These are phyloP conservation scores for Embiotoca jacksoni DNA, from an alignment of 2,113 vertebrate species.

Conservation along the genomic window DNA sequence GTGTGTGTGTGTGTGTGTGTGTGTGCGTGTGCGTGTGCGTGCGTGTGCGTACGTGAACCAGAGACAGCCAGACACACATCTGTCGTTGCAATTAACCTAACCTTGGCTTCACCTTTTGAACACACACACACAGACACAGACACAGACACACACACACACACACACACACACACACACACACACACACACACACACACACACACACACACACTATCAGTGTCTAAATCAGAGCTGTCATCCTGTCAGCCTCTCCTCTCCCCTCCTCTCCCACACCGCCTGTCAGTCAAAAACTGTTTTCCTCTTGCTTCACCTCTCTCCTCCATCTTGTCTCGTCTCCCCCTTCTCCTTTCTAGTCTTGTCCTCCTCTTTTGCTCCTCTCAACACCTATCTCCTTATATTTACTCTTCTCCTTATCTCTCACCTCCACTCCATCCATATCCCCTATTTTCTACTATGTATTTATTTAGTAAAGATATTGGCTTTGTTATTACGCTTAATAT, in stretches of 20 bases:
- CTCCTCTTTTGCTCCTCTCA: slow-evolving; percentile 9
- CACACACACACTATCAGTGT: slow-evolving; percentile 66
- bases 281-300: slow-evolving; percentile 77
- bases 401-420: neutral
- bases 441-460: neutral
- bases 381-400: slow-evolving; percentile 12
- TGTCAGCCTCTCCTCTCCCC: slow-evolving; percentile 72
- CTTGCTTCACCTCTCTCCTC: slow-evolving; percentile 58
- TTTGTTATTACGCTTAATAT: neutral
- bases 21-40: slow-evolving; percentile 19
- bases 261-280: slow-evolving; percentile 68
- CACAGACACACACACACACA: slow-evolving; percentile 25
- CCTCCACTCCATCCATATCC: slow-evolving; percentile 10
- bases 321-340: slow-evolving; percentile 51
- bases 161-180: slow-evolving; percentile 37
- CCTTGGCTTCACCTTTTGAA: slow-evolving; percentile 77
- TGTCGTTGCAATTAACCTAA: slow-evolving; percentile 80
- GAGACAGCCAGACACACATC: slow-evolving; percentile 66
- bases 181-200: slow-evolving; percentile 34
- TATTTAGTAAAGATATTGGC: neutral
- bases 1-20: slow-evolving; percentile 19
- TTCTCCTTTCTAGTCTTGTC: slow-evolving; percentile 38
- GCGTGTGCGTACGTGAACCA: slow-evolving; percentile 12
- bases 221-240: slow-evolving; percentile 82
- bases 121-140: slow-evolving; percentile 31